Evolutionary conservation across 2,888 invertebrate species (phyloP).

Genomic region (Andrena bucephala): DNA sequence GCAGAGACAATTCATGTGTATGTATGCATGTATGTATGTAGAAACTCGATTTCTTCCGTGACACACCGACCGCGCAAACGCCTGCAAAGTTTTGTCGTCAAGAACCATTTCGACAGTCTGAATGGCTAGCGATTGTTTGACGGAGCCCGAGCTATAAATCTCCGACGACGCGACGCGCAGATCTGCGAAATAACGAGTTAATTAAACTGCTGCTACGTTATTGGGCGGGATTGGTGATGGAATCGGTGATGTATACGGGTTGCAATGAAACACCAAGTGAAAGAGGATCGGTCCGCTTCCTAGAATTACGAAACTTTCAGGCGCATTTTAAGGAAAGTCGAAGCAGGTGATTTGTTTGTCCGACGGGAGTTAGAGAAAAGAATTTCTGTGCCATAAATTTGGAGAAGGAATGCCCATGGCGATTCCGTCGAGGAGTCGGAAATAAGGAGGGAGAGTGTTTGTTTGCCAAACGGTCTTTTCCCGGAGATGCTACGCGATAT

Average conservation of each 20-base stretch:
- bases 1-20: conserved; percentile 7
- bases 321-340: background rate
- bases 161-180: background rate
- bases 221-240: background rate
- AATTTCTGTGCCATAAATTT: conserved; percentile 19
- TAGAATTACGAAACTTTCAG: conserved; percentile 8
- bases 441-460: background rate
- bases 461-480: conserved; percentile 9
- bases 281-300: background rate
- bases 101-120: background rate
- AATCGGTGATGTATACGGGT: background rate
- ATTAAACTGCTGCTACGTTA: conserved; percentile 1
- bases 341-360: conserved; percentile 13
- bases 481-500: background rate
- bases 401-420: conserved; percentile 6
- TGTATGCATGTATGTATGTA: background rate
- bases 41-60: conserved; percentile 10
- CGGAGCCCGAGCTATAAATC: background rate
- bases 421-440: conserved; percentile 13
- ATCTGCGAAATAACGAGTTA: background rate
- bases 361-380: conserved; percentile 19
- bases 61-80: background rate
- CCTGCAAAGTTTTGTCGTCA: background rate
- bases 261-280: background rate
- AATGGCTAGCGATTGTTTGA: background rate